Evolutionary conservation across 2,888 invertebrate genomes (phyloP).

Genomic region (Saturnia japonica): DNA sequence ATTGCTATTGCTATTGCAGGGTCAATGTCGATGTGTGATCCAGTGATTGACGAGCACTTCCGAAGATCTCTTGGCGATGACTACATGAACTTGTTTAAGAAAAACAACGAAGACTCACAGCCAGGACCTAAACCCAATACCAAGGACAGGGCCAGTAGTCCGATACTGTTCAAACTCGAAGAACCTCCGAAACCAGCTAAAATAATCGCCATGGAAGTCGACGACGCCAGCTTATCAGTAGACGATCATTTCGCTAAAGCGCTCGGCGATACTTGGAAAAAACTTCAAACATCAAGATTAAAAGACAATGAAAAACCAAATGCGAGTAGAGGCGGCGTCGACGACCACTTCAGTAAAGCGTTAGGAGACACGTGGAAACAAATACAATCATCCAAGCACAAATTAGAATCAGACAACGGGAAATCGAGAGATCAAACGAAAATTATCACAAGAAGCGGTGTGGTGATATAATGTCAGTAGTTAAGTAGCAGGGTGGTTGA

Average conservation of each 20-base stretch:
- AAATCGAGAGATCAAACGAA: slow-evolving; percentile 70
- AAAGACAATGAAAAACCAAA: slow-evolving; percentile 69
- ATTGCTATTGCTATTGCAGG: slow-evolving; percentile 67
- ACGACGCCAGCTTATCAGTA: slow-evolving; percentile 84
- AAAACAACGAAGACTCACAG: slow-evolving; percentile 64
- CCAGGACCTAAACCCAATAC: slow-evolving; percentile 70
- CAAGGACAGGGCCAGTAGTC: slow-evolving; percentile 76
- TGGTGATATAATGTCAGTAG: slow-evolving; percentile 70
- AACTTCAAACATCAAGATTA: slow-evolving; percentile 84
- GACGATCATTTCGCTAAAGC: slow-evolving; percentile 97
- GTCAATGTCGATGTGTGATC: slow-evolving; percentile 90
- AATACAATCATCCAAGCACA: slow-evolving; percentile 83
- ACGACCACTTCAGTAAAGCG: slow-evolving; percentile 96
- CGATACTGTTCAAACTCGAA: slow-evolving; percentile 69
- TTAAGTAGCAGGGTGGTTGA: slow-evolving; percentile 52
- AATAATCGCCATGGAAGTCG: slow-evolving; percentile 82
- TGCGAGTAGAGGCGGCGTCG: slow-evolving; percentile 80
- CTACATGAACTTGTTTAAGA: slow-evolving; percentile 87
- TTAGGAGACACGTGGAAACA: slow-evolving; percentile 92
- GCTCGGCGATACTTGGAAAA: slow-evolving; percentile 91
- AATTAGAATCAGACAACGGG: slow-evolving; percentile 50
- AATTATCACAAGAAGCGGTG: slow-evolving; percentile 77
- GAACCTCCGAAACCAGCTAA: slow-evolving; percentile 65
- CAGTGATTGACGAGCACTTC: slow-evolving; percentile 97
- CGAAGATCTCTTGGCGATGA: slow-evolving; percentile 93